Evolutionary conservation across 2,113 vertebrate species (phyloP), one percentile per base, ranked within the genome.

Genomic region (Pelmatolapia mariae): DNA sequence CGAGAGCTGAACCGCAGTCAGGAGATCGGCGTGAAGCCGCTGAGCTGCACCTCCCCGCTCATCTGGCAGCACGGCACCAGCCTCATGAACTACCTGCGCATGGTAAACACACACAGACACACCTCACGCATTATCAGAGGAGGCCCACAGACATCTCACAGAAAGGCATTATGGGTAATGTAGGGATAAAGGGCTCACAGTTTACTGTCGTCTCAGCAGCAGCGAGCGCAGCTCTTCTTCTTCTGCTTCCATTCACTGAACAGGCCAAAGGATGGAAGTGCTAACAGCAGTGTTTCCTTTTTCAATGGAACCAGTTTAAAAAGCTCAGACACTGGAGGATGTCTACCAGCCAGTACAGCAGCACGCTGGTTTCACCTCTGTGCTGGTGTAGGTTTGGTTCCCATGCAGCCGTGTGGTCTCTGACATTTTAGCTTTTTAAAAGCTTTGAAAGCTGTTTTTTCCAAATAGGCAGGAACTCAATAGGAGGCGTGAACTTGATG

Each of bases 61-160:
- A 98, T 98, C 94, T 98, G 98, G 98, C 97, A 98, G 61, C 98
- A 98, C 1, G 98, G 98, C 3, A 98, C 98, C 92, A 98, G 97
- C 95, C 97, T 98, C 31, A 98, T 98, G 97, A 98, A 98, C 96
- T 98, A 98, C 95, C 96, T 98, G 10, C 97, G 98, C 85, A 98
- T 98, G 97, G 98, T 98, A 94, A 94, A 95, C 87, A 84, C 87
- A 16, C 57, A 80, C 33, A 26, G 71, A 73, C 16, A 61, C n/a
- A 24, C 19, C 16, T 50, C 29, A 78, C 11, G 1, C 66, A 18
- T 31, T 10, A 7, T n/a, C 61, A 66, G 33, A 38, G 31, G 10
- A 36, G 33, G 7, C 19, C 6, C 19, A n/a, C 61, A 19, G 59
- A 63, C 59, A 12, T n/a, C 61, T 66, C 61, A 66, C 11, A 66